Base-by-base conservation (phyloP, 2,888 invertebrate species). In the Plemyria rubiginata region DNA sequence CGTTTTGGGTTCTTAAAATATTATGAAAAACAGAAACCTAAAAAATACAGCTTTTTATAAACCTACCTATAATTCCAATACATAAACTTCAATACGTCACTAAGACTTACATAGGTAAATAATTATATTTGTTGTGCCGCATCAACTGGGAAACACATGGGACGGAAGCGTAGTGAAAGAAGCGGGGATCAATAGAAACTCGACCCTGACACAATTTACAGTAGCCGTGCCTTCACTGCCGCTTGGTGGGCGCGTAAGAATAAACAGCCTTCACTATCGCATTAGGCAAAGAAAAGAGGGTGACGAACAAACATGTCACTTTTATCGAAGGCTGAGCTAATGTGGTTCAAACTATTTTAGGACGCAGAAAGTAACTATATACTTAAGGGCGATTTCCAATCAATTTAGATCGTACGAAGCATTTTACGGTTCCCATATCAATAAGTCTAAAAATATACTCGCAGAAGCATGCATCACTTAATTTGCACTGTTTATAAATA, bases 131-230 rank as follows among this genome's bases (percentile, higher is more conserved):
- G 80, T 83, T 77, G 79, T 70, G 71, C 73, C 70, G 75, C 72
- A 78, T 75, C 79, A 80, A 75, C 75, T 77, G 78, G 79, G 79
- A 82, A 84, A 84, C 82, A 85, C 80, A 84, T 81, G 81, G 82
- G 82, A 81, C 75, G 84, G 82, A 82, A 81, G 80, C 78, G 81
- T 80, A 78, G 78, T 78, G 81, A 87, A 88, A 90, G 87, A 88
- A 88, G 80, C 77, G 82, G 81, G 62, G 88, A 88, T 92, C 92
- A 86, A 92, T 92, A 91, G 81, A 75, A 78, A 78, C 75, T 73
- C 87, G 88, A 90, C 92, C 92, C 85, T 92, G 92, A 91, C 92
- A 91, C 87, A 84, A 82, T 90, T 92, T 86, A 80, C 83, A 86
- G 81, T 84, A 80, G 84, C 85, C 82, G 82, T 85, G 82, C 81